Percentiles rank a stretch among this genome's conserved stretches.
These are phyloP conservation scores for Falco biarmicus DNA, from an alignment of 2,797 vertebrate genomes.

Conservation along the genomic window DNA sequence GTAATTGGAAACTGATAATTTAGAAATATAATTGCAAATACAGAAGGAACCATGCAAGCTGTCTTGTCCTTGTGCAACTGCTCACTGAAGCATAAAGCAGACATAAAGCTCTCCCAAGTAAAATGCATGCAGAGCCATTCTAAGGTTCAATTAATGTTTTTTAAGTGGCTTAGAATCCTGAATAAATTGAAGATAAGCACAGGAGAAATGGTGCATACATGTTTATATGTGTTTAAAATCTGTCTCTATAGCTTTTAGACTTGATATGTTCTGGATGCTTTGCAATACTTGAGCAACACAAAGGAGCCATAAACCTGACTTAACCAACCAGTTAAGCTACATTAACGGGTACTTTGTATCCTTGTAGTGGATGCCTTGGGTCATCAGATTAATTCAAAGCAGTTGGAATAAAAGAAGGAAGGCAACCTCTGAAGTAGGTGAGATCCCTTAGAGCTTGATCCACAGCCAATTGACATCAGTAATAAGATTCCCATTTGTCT, in stretches of 20 bases:
- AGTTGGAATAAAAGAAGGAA: neutral
- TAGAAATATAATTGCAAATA: neutral
- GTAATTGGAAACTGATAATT: neutral
- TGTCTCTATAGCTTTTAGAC: neutral
- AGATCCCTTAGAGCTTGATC: neutral
- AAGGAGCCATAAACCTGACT: slow-evolving; percentile 23
- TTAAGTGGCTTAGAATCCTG: neutral
- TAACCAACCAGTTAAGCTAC: slow-evolving; percentile 12
- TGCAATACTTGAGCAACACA: neutral
- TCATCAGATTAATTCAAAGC: slow-evolving; percentile 25
- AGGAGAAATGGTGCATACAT: neutral
- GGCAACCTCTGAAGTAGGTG: neutral
- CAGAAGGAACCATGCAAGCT: neutral
- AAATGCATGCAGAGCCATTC: neutral
- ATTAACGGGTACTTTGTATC: neutral
- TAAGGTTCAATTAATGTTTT: neutral
- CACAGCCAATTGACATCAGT: neutral
- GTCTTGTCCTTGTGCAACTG: neutral
- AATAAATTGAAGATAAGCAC: slow-evolving; percentile 4
- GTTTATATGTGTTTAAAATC: slow-evolving; percentile 32
- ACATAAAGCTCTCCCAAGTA: neutral
- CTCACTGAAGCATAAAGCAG: neutral
- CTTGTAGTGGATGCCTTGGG: neutral
- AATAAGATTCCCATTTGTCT: neutral
- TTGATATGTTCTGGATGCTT: neutral